Evolutionary conservation across 2,888 invertebrate genomes (phyloP), one percentile per base, ranked within the genome.

Genomic region (Argyresthia albistria): DNA sequence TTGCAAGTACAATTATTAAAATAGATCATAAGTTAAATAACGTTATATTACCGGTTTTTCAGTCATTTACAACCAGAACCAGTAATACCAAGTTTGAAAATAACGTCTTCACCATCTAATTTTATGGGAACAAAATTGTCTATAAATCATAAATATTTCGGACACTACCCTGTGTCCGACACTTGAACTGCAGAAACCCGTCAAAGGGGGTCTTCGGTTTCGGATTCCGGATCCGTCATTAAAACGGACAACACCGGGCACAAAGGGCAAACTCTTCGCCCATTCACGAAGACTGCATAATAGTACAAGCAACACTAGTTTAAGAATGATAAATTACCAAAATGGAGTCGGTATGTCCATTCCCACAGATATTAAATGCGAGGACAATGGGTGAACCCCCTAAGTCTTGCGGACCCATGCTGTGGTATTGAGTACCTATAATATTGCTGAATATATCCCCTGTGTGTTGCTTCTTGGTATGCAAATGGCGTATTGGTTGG

Each of bases 301-400:
- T 77, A 78, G 75, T 68, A 64, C 72, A 70, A 73, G 79, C 76
- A 73, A 70, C 69, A 76, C 83, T 83, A 76, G 82, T 86, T 87
- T 84, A 86, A 86, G 84, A 84, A 86, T 87, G 87, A 87, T 87
- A 86, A 86, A 87, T 87, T 80, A 79, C 80, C 77, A 67, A 83
- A 82, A 82, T 82, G 82, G 80, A 83, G 72, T 79, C 78, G 82
- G 81, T 76, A 80, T 82, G 86, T 84, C 81, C 77, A 84, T 87
- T 87, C 87, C 87, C 87, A 87, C 87, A 86, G 84, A 87, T 87
- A 87, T 87, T 87, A 87, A 80, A 84, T 70, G 65, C 70, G 63
- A 62, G 77, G 71, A 82, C 82, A 84, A 76, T 63, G 73, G 69
- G 55, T 67, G 72, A 73, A 75, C 81, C 84, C n/a, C 76, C 67